Base-by-base conservation (phyloP, 2,888 invertebrate genomes). In the Myopa tessellatipennis region DNA sequence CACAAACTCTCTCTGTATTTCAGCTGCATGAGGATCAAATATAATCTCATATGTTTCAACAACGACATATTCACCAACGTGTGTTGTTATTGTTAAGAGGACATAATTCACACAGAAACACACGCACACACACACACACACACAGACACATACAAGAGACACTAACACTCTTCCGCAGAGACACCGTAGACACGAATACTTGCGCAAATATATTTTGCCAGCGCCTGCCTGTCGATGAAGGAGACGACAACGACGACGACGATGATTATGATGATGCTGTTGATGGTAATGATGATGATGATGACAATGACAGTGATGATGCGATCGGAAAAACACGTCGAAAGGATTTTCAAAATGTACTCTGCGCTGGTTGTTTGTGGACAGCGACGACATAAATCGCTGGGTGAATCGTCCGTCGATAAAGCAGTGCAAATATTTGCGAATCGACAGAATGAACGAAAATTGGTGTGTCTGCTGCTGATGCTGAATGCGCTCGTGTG, bases 171-270 rank as follows among this genome's bases (percentile, higher is more conserved):
- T 16, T 18, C 7, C 60, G 60, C 6, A 73, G 34, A 60, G 0
- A 72, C 38, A 34, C 74, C 5, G 12, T 38, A 58, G 45, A 69
- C 79, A 79, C 69, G 78, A 80, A 81, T 82, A 82, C 81, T 82
- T 83, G 84, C 78, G 83, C 83, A 86, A 86, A 86, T 86, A 86
- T 86, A 86, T 87, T 87, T 86, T 83, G 84, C 82, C 84, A 84
- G 81, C 82, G 83, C 81, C 84, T 80, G 82, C 55, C 40, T 38
- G 36, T 38, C 34, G 65, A 12, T 65, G 65, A 36, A 14, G 38
- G 34, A 26, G 65, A 38, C 45, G 61, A 73, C 34, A 61, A 60
- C 60, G 73, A 73, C 60, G 58, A 14, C 16, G 58, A 26, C 6
- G n/a, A 70, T 14, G 70, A 70, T n/a, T 26, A 5, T 70, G 26